These are phyloP conservation scores for Tiliacea aurago DNA, from an alignment of 2,888 invertebrate genomes.

Conservation along the genomic window DNA sequence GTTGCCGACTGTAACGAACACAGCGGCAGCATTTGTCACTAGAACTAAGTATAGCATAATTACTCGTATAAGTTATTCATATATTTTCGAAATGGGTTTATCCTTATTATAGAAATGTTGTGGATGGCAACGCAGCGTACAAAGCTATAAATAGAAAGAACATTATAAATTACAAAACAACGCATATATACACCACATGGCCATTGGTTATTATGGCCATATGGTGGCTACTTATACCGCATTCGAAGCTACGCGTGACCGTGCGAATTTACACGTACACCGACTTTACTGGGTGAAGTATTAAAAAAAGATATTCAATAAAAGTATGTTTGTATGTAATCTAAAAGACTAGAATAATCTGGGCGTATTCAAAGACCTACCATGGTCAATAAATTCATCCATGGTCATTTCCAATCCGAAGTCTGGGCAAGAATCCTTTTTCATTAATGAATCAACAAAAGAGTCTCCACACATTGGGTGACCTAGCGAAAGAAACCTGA, in stretches of 20 bases:
- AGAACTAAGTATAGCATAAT: neutral
- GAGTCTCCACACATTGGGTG: too few species aligned
- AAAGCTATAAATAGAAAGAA: constrained; percentile 5
- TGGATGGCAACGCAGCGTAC: neutral
- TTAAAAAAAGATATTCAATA: neutral
- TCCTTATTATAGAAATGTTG: neutral
- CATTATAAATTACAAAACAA: constrained; percentile 1
- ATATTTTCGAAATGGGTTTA: neutral
- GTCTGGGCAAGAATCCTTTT: neutral
- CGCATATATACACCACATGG: constrained; percentile 4
- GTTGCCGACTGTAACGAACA: neutral
- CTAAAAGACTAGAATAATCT: neutral
- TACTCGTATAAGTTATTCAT: neutral
- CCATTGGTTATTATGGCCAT: constrained; percentile 10
- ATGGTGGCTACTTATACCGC: neutral
- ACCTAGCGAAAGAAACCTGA: neutral
- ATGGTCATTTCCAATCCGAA: neutral
- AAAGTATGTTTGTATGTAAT: neutral
- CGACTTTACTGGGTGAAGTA: constrained; percentile 1
- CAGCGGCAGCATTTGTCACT: neutral
- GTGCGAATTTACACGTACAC: neutral
- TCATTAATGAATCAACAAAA: neutral
- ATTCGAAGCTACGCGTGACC: neutral
- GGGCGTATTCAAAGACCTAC: neutral
- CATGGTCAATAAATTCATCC: neutral